Conservation (phyloP, 2,888 invertebrate genomes). For the Aethes cnicana region DNA sequence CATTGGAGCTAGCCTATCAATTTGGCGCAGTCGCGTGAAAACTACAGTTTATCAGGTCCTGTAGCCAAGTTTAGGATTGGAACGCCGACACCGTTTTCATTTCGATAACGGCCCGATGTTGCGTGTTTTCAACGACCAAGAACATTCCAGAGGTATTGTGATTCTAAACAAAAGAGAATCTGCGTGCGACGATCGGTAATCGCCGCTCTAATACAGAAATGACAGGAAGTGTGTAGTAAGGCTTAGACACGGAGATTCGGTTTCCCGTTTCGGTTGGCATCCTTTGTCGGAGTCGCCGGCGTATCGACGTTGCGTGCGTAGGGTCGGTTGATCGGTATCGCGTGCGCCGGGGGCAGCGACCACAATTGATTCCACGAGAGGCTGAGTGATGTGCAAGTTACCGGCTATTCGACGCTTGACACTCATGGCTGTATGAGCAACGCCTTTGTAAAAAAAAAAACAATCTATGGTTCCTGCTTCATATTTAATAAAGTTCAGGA, state of each 20-base stretch:
- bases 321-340: slow-evolving; percentile 72
- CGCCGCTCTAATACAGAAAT: slow-evolving; percentile 24
- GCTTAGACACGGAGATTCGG: slow-evolving; percentile 38
- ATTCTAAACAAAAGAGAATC: slow-evolving; percentile 12
- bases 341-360: slow-evolving; percentile 71
- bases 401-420: slow-evolving; percentile 28
- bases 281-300: slow-evolving; percentile 52
- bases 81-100: too few species aligned
- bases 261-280: slow-evolving; percentile 60
- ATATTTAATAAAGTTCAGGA: not conserved
- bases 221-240: slow-evolving; percentile 26
- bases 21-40: slow-evolving; percentile 13
- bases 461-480: not conserved
- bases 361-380: slow-evolving; percentile 70
- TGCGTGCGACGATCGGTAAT: slow-evolving; percentile 14
- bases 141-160: not conserved
- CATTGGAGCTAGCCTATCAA: slow-evolving; percentile 13
- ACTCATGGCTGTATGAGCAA: slow-evolving; percentile 17
- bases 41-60: slow-evolving; percentile 3
- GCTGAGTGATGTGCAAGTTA: slow-evolving; percentile 36
- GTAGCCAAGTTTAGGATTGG: slow-evolving; percentile 12
- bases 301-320: slow-evolving; percentile 66
- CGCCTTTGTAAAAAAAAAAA: slow-evolving; percentile 11
- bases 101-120: too few species aligned
- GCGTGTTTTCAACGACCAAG: not conserved